phyloP scores from a whole-genome alignment of 2,113 vertebrate species.

The Neodon shergylaensis region DNA sequence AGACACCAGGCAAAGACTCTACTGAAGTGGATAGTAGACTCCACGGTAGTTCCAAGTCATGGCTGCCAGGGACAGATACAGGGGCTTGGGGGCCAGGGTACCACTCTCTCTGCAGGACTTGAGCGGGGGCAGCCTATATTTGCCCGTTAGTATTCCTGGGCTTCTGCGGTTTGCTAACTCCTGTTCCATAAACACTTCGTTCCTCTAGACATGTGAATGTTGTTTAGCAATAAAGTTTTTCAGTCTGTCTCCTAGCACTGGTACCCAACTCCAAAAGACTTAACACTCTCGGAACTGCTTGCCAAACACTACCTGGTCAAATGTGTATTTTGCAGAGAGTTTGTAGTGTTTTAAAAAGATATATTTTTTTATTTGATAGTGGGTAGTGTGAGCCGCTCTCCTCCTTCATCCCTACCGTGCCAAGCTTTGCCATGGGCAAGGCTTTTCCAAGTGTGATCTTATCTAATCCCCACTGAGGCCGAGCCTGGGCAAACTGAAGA shows the following conservation, averaged over 20 bases:
- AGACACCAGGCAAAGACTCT: not conserved
- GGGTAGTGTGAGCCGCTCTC: not conserved
- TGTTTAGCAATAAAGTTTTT: not conserved
- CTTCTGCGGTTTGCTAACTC: not conserved
- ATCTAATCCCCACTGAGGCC: not conserved
- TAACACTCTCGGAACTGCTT: not conserved
- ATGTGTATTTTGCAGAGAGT: constrained; percentile 27
- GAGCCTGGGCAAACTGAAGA: not conserved
- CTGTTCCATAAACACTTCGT: not conserved
- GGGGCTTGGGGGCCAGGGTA: not conserved
- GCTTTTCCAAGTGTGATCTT: not conserved
- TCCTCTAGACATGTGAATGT: not conserved
- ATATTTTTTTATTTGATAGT: not conserved
- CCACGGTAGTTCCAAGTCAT: not conserved
- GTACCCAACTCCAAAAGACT: not conserved
- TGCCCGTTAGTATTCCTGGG: not conserved
- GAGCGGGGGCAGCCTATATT: not conserved
- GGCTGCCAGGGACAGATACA: not conserved
- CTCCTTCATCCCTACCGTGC: not conserved
- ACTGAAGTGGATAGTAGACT: no score
- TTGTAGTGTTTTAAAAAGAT: not conserved
- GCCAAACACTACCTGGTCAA: not conserved
- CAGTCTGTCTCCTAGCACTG: not conserved
- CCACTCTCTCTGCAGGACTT: not conserved
- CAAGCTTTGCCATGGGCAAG: not conserved